Base-by-base conservation (phyloP, 2,888 invertebrate species). In the Aspidapion aeneum region DNA sequence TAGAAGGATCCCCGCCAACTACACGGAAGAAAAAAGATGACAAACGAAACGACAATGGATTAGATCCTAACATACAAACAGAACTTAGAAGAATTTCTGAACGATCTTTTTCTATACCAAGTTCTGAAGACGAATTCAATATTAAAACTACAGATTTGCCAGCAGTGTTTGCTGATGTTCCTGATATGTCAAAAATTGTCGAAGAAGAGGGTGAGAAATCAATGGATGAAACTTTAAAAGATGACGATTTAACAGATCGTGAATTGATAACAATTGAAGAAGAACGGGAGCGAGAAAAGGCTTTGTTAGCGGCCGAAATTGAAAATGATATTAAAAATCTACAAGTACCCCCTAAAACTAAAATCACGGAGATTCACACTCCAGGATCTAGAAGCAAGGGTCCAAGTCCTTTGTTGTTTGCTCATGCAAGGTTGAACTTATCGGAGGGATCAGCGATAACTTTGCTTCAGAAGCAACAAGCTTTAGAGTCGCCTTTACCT, bases 381-480 rank as follows among this genome's bases (percentile, higher is more conserved):
- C 89, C 91, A 0, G 84, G 89, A 72, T 75, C 87, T 68, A 85
- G 90, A 18, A 89, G 88, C 72, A 83, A 88, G 62, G 91, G 91
- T 0, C 90, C 90, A 64, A 90, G 90, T 21, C 90, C 92, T 0
- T 86, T 91, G 68, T 77, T 93, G 0, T 93, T 93, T 78, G 91
- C 92, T 2, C 89, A 91, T 73, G 90, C 90, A 17, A 83, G 91
- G 62, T 81, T 93, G 3, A 93, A 93, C 74, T 81, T 93, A 1
- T 93, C 93, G 0, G 93, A 94, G 80, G 93, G 93, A 0, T 93
- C 93, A 16, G 90, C 89, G 3, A 88, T 90, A 72, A 86, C 86
- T 1, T 81, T 90, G 0, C 77, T 92, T 48, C 90, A 91, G 75
- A 86, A 91, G 56, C 91, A 93, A 77, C 89, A 88, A 73, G 90